Base-by-base conservation (phyloP, 2,113 vertebrate genomes). In the Penelope pileata region DNA sequence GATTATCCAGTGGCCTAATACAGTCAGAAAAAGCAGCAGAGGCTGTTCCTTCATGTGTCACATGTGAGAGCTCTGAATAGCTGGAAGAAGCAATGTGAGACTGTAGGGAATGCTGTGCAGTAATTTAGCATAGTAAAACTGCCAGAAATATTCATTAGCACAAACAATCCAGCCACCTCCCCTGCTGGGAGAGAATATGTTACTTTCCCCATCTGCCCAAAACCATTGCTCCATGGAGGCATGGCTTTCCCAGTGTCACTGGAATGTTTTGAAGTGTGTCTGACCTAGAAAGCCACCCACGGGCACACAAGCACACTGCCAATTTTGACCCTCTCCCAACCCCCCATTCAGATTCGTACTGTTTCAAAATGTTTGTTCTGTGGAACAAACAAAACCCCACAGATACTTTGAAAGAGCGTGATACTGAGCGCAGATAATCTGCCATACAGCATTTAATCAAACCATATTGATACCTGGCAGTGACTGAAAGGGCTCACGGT, bases 21-120 rank as follows among this genome's bases (percentile, higher is more conserved):
- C 34, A 70, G 51, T 6, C 60, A 63, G 34, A 48, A 79, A n/a
- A 84, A 30, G 12, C 29, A 27, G 23, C 64, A 69, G 59, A 50
- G 29, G 32, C 40, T 34, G 7, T 29, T 75, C 17, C 38, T 19
- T 74, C n/a, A 5, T 24, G 15, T 42, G 11, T n/a, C 50, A 30
- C 2, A 0, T 12, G 4, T 19, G 32, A 91, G 38, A 0, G 1
- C 45, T 86, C 54, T 63, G 27, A 22, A 24, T 9, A 47, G 48
- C 40, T 56, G 42, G 47, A 70, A 86, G 72, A 66, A 90, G 38
- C 7, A 73, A 50, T 2, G 12, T 58, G 63, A 83, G 45, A 26
- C 38, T 63, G 27, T 12, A 72, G 42, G 59, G 17, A 59, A 16
- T 2, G 66, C 34, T 6, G 19, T 56, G 30, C 14, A 64, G 50